Evolutionary conservation across 2,888 invertebrate species (phyloP), one percentile per base, ranked within the genome.

Genomic region (Erannis defoliaria): DNA sequence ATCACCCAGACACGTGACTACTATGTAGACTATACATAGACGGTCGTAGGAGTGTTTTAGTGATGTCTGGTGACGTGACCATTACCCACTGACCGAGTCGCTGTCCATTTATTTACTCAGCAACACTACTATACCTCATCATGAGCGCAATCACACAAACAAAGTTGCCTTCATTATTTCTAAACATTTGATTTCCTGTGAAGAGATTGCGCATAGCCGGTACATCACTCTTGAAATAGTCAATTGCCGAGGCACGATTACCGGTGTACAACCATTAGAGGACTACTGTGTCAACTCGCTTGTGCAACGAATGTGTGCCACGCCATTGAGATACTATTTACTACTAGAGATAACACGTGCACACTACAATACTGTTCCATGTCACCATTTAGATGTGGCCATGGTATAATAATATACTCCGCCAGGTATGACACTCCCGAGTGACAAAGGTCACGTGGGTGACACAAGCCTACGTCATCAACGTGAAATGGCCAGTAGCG

Each of bases 171-270:
- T 75, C 76, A 78, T 70, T 58, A 72, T 71, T 74, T 73, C 69
- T 70, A 60, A n/a, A n/a, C n/a, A n/a, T n/a, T n/a, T n/a, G n/a
- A n/a, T n/a, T n/a, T n/a, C n/a, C n/a, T 73, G 70, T 71, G 58
- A 58, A 54, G 42, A 55, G 10, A 40, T 65, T 69, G 49, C 65
- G 62, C 62, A 50, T 16, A 51, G 42, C 64, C 19, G 31, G 18
- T 46, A 50, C 71, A 55, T 57, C 55, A 55, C 67, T 71, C 66
- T 72, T 66, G 64, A 72, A 72, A 76, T 73, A 75, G 67, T 64
- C 71, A 77, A 81, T 80, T 75, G 70, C 55, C 42, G 55, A 63
- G 68, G 71, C 76, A 78, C 79, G 79, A 78, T 46, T 58, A 56
- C 19, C 50, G 60, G 38, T 53, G 46, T 53, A 55, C 26, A 12